Evolutionary conservation across 1,140 invertebrate species (phyloP).

Genomic region (Lysiphlebus fabarum): DNA sequence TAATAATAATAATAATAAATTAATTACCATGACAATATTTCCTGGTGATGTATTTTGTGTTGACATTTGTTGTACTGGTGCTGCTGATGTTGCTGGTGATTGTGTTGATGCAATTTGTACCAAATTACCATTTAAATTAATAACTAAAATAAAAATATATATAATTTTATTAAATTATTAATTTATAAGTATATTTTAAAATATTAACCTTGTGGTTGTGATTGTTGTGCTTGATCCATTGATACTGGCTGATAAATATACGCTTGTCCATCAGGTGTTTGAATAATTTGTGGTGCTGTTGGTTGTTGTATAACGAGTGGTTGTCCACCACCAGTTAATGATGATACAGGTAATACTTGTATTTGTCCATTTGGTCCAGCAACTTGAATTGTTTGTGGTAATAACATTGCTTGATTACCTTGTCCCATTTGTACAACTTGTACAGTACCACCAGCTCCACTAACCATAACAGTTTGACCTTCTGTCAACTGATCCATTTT

Average conservation of each 20-base stretch:
- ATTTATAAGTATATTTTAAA: neutral
- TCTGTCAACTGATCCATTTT: conserved; percentile 53
- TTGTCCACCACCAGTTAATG: conserved; percentile 57
- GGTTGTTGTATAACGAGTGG: conserved; percentile 61
- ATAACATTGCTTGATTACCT: conserved; percentile 54
- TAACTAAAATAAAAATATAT: conserved; percentile 53
- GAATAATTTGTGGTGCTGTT: conserved; percentile 78
- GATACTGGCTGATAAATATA: conserved; percentile 83
- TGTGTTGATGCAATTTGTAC: conserved; percentile 62
- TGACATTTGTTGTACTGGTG: conserved; percentile 54
- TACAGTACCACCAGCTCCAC: conserved; percentile 47
- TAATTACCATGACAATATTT: conserved; percentile 66
- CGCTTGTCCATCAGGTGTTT: conserved; percentile 90
- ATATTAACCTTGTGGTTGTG: conserved; percentile 57
- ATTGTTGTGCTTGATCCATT: conserved; percentile 60
- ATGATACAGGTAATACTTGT: conserved; percentile 64
- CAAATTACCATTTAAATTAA: conserved; percentile 72
- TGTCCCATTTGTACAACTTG: conserved; percentile 57
- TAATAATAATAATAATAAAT: no score
- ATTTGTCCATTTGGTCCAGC: conserved; percentile 63
- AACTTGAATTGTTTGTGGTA: conserved; percentile 63
- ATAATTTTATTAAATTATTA: neutral
- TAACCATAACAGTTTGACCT: conserved; percentile 54
- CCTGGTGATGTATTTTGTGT: conserved; percentile 65
- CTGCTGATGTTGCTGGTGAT: conserved; percentile 52